These are phyloP conservation scores for Cyclina sinensis DNA, from an alignment of 1,140 invertebrate genomes.

Conservation along the genomic window DNA sequence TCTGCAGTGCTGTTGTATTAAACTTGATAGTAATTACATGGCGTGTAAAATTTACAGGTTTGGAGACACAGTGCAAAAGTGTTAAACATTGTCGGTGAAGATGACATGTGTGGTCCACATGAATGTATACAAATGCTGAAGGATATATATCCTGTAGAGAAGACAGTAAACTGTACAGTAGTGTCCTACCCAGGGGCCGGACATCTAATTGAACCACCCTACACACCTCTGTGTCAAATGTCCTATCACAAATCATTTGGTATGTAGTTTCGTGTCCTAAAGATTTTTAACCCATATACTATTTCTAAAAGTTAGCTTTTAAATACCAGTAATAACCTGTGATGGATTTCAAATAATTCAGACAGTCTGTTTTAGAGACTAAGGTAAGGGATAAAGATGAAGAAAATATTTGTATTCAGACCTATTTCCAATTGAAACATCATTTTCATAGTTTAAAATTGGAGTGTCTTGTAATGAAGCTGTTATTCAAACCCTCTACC, in stretches of 20 bases:
- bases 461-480: too few relatives aligned
- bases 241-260: slow-evolving; percentile 48
- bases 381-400: too few relatives aligned
- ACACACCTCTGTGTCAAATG: slow-evolving; percentile 28
- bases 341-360: neutral
- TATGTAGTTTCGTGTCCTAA: neutral
- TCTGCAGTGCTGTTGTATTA: too few relatives aligned
- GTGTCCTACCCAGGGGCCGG: slow-evolving; percentile 69
- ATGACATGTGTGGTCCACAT: slow-evolving; percentile 36
- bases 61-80: slow-evolving; percentile 46
- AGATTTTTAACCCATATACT: neutral
- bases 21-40: too few relatives aligned
- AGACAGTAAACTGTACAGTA: slow-evolving; percentile 58
- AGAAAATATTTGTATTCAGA: too few relatives aligned
- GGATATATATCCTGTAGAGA: slow-evolving; percentile 52
- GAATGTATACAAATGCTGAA: slow-evolving; percentile 48
- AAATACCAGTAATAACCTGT: neutral
- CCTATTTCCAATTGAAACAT: too few relatives aligned
- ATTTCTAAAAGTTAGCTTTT: neutral
- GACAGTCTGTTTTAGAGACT: too few relatives aligned
- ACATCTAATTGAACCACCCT: slow-evolving; percentile 71
- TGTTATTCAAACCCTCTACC: too few relatives aligned
- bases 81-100: slow-evolving; percentile 53
- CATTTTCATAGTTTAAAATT: too few relatives aligned
- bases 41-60: neutral